Evolutionary conservation across 2,888 invertebrate genomes (phyloP).

Genomic region (Drosophila trichaetosa): DNA sequence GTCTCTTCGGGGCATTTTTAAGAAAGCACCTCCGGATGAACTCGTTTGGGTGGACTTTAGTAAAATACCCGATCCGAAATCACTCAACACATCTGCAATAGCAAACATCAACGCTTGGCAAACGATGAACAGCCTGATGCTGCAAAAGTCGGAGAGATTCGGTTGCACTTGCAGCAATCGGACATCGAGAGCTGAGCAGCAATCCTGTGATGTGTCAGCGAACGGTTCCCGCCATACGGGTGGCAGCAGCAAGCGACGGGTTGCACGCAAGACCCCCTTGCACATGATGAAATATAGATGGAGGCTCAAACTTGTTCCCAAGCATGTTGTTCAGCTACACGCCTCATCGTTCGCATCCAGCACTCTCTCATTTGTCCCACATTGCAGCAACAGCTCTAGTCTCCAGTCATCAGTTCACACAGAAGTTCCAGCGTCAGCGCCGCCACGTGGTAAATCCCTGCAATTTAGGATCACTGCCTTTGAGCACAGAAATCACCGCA

Average conservation of each 20-base stretch:
- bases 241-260: constrained; percentile 8
- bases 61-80: not conserved
- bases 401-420: not conserved
- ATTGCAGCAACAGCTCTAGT: not conserved
- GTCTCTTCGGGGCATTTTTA: constrained; percentile 69
- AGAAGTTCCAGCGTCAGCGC: not conserved
- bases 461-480: not conserved
- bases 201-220: not conserved
- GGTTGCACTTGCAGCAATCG: constrained; percentile 9
- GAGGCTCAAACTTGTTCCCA: constrained; percentile 38
- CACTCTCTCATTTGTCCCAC: not conserved
- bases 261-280: not conserved
- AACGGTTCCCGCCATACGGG: constrained; percentile 24
- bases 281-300: constrained; percentile 22
- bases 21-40: constrained; percentile 50
- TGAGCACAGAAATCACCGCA: not conserved
- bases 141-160: not conserved
- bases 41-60: constrained; percentile 62
- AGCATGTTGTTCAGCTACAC: not conserved
- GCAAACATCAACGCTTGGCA: constrained; percentile 18
- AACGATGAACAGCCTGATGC: constrained; percentile 14
- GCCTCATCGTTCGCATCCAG: constrained; percentile 1
- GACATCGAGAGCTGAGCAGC: not conserved
- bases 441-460: not conserved
- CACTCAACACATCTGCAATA: constrained; percentile 1